Base-by-base conservation (phyloP, 2,113 vertebrate species). In the Gadus macrocephalus region DNA sequence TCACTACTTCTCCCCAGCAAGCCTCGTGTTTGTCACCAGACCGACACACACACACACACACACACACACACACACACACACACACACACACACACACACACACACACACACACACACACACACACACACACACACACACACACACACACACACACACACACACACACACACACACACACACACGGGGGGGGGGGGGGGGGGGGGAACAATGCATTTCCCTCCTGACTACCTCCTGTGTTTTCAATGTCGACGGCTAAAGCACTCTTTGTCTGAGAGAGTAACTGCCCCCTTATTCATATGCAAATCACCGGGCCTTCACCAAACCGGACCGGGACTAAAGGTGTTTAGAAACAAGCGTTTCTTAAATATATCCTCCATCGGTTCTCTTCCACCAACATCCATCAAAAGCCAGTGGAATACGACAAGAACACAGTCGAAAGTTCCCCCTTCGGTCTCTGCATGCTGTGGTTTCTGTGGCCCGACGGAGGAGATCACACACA, bases 201-300 rank as follows among this genome's bases (percentile, higher is more conserved):
- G 20, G 69, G 66, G 59, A 71, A 70, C 19, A 62, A 76, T 27
- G 15, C 49, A 81, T 75, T 73, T 53, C 71, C 38, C 53, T 70
- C 62, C 67, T 73, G 19, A 73, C 77, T 73, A 78, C 42, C 42
- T 49, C 42, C 42, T 73, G 77, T 59, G 65, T 71, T 71, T 74
- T 71, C 64, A 67, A 62, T 2, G 65, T 62, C 62, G 27, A 53
- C 31, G 56, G 31, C 66, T 53, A 81, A 81, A 69, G 79, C 49
- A 2, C 6, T 68, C 73, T 78, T 86, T 82, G 76, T 83, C 22
- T 38, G 16, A 3, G 62, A 15, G 68, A 49, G 70, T 75, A 69
- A 83, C 82, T 73, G 78, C 35, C 1, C 12, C 71, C 69, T 85
- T 55, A 76, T 80, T 75, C 70, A 82, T 75, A 62, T 68, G 67